Percentiles rank a stretch among this genome's conserved stretches.
These are phyloP conservation scores for Charina bottae DNA, from an alignment of 2,113 vertebrate species.

Conservation along the genomic window DNA sequence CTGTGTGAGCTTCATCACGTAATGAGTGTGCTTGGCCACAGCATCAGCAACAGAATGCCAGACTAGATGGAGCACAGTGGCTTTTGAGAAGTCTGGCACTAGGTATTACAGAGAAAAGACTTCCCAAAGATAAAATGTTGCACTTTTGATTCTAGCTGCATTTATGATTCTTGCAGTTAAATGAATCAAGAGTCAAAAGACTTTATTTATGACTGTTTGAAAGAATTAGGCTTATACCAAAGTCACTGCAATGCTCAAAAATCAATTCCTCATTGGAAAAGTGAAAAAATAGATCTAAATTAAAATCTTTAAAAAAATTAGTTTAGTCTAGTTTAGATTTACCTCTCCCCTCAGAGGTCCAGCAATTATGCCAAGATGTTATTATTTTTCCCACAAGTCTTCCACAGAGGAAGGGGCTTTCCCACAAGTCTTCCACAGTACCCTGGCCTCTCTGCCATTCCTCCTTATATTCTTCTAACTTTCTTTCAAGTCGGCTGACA, in stretches of 20 bases:
- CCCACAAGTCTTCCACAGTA: too few relatives aligned
- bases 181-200: background rate
- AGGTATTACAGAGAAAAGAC: background rate
- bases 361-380: too few relatives aligned
- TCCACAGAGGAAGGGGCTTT: too few relatives aligned
- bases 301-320: too few relatives aligned
- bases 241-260: background rate
- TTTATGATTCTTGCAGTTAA: background rate
- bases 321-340: too few relatives aligned
- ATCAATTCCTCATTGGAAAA: background rate
- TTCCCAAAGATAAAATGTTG: background rate
- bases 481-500: too few relatives aligned
- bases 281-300: too few relatives aligned
- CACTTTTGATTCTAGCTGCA: background rate
- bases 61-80: background rate
- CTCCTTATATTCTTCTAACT: too few relatives aligned
- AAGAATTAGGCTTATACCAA: background rate
- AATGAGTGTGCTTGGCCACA: background rate
- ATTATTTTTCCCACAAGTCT: too few relatives aligned
- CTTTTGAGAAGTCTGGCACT: background rate
- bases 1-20: background rate
- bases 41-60: background rate
- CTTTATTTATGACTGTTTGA: background rate
- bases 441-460: too few relatives aligned
- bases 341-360: too few relatives aligned